Conservation (phyloP, 2,113 vertebrate genomes). For the Hassar affinis region DNA sequence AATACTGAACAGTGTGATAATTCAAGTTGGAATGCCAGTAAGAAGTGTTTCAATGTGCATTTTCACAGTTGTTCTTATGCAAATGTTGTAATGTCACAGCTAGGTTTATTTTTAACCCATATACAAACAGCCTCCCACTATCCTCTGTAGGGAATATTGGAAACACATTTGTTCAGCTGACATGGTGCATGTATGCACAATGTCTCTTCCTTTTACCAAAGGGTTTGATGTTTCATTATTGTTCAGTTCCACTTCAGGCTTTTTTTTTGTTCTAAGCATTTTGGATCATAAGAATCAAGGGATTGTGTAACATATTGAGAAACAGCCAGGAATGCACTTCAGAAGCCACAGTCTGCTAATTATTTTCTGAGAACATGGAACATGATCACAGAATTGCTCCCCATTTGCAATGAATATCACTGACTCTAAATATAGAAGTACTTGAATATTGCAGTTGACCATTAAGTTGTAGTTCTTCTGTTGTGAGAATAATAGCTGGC, state of each 20-base stretch:
- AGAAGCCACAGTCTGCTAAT: conserved; percentile 35
- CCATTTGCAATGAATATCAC: conserved; percentile 22
- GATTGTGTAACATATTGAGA: conserved; percentile 6
- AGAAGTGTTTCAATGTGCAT: conserved; percentile 11
- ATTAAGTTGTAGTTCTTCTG: not conserved
- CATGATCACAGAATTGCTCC: not conserved
- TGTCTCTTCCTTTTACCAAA: conserved; percentile 32
- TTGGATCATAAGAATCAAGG: conserved; percentile 29
- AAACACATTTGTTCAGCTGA: conserved; percentile 53
- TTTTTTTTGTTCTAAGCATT: conserved; percentile 39
- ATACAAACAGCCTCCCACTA: conserved; percentile 46
- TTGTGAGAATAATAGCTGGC: conserved; percentile 10
- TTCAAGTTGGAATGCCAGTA: conserved; percentile 3
- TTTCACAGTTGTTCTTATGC: conserved; percentile 30
- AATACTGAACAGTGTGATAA: conserved; percentile 28
- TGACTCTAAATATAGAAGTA: conserved; percentile 3
- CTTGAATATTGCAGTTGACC: not conserved
- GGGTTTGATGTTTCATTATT: conserved; percentile 47
- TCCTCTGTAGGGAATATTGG: conserved; percentile 38
- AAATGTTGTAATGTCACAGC: conserved; percentile 38
- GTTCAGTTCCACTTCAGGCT: conserved; percentile 27
- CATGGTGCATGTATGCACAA: conserved; percentile 35
- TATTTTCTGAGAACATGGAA: conserved; percentile 26
- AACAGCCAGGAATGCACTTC: conserved; percentile 28
- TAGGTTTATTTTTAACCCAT: conserved; percentile 49